A percentile compares a stretch with the other conserved stretches of the same genome.
These are phyloP conservation scores for Stegodyphus mimosarum DNA, from an alignment of 1,140 invertebrate genomes.

Conservation along the genomic window DNA sequence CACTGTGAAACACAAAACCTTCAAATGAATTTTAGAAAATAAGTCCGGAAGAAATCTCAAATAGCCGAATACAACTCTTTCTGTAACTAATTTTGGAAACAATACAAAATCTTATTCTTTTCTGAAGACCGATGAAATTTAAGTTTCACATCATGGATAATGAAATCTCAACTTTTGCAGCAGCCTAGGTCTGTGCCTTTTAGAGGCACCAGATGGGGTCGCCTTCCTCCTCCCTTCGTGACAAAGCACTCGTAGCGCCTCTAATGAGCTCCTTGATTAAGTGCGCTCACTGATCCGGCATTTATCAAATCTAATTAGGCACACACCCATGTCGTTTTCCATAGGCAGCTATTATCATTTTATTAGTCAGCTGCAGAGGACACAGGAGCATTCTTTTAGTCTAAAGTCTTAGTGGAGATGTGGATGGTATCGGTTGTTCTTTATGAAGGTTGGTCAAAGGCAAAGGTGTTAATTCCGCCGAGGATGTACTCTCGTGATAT, in stretches of 20 bases:
- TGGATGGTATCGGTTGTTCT: no score
- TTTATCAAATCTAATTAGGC: slow-evolving; percentile 59
- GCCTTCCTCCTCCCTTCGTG: slow-evolving; percentile 5
- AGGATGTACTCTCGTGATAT: no score
- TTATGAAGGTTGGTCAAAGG: no score
- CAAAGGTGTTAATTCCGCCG: no score
- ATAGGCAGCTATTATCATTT: slow-evolving; percentile 56
- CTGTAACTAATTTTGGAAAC: no score
- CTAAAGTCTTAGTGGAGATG: no score
- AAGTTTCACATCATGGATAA: neutral
- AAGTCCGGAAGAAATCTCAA: no score
- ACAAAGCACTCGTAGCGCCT: slow-evolving; percentile 16
- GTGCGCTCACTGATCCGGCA: slow-evolving; percentile 53
- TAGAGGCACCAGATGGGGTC: slow-evolving; percentile 15
- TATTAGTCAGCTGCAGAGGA: slow-evolving; percentile 52
- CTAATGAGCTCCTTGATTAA: slow-evolving; percentile 58
- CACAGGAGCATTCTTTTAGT: slow-evolving; percentile 24
- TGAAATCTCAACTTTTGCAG: slow-evolving; percentile 21
- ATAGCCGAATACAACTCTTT: no score
- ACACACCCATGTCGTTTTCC: slow-evolving; percentile 52
- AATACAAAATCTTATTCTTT: no score
- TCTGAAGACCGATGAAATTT: no score
- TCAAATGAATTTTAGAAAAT: no score
- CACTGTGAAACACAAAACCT: no score
- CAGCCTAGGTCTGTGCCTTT: neutral